Evolutionary conservation across 2,113 vertebrate species (phyloP), one percentile per base, ranked within the genome.

Genomic region (Melospiza georgiana): DNA sequence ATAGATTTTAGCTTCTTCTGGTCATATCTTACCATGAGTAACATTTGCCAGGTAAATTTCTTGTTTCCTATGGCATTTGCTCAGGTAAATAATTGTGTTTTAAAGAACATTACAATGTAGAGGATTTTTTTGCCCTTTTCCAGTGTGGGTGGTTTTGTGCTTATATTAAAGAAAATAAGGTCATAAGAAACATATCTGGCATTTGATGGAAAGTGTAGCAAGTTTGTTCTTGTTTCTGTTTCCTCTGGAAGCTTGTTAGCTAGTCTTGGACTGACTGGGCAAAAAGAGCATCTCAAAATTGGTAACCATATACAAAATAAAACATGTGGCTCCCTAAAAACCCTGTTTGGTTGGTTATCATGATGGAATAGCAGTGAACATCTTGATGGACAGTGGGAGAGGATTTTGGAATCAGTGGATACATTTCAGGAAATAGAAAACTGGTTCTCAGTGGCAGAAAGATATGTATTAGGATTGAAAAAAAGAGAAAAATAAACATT

Each of bases 311-410:
- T 15, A 25, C 27, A 30, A 75, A 93, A 28, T 55, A 74, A 71
- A 81, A 30, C 3, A 4, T 7, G 3, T 1, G 2, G 5, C 51
- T 77, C 11, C 39, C 25, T 67, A 23, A 66, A 69, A n/a, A 6
- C 1, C 4, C 6, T 31, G 5, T 41, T 11, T 55, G 22, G 23
- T 74, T 63, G 39, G 0, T 33, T n/a, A 5, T 21, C 43, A 1
- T 14, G 76, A 15, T 65, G 65, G 44, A 69, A 52, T 44, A 61
- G 30, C 63, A 49, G 4, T 9, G 43, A 85, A 31, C 30, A 75
- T 2, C 24, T 35, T 58, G 37, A 22, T 74, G 87, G 80, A 11
- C 20, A 6, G 4, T 19, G 35, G 12, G 62, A 55, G 51, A 51
- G 19, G 43, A 22, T 49, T 83, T 82, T 78, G 51, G 59, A 54